A percentile compares a stretch with the other conserved stretches of the same genome.
phyloP scores from a whole-genome alignment of 1,140 invertebrate genomes.

The Aphelinus atriplicis region DNA sequence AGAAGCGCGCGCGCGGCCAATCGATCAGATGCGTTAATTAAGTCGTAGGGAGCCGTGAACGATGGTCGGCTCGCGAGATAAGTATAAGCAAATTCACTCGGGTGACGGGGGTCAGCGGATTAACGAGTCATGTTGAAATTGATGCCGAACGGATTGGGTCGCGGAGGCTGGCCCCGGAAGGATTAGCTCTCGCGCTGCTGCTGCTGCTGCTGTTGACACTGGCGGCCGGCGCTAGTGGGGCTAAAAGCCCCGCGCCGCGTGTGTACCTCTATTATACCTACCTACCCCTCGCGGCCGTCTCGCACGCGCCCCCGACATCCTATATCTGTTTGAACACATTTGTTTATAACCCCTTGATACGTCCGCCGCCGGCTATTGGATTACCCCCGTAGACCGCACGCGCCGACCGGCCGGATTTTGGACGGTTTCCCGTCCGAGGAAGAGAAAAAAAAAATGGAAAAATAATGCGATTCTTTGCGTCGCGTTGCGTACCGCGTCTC shows the following conservation, averaged over 20 bases:
- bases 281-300: not conserved
- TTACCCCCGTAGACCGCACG: constrained; percentile 45
- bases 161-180: constrained; percentile 47
- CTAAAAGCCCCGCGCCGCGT: constrained; percentile 32
- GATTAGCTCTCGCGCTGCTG: constrained; percentile 55
- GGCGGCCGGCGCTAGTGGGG: constrained; percentile 34
- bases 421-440: too few relatives aligned
- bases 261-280: too few relatives aligned
- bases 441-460: too few relatives aligned
- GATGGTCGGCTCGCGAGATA: too few relatives aligned
- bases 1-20: too few relatives aligned
- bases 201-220: constrained; percentile 52
- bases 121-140: constrained; percentile 59
- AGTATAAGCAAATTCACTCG: too few relatives aligned
- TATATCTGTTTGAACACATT: constrained; percentile 65
- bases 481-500: too few relatives aligned
- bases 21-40: too few relatives aligned
- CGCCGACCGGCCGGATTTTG: not conserved
- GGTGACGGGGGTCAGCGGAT: constrained; percentile 39
- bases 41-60: too few relatives aligned
- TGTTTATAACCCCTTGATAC: constrained; percentile 63
- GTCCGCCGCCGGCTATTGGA: constrained; percentile 49
- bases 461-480: too few relatives aligned
- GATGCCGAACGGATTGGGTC: constrained; percentile 57
- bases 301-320: constrained; percentile 52